These are phyloP conservation scores for Podarcis raffonei DNA, from an alignment of 2,113 vertebrate species.

Conservation along the genomic window DNA sequence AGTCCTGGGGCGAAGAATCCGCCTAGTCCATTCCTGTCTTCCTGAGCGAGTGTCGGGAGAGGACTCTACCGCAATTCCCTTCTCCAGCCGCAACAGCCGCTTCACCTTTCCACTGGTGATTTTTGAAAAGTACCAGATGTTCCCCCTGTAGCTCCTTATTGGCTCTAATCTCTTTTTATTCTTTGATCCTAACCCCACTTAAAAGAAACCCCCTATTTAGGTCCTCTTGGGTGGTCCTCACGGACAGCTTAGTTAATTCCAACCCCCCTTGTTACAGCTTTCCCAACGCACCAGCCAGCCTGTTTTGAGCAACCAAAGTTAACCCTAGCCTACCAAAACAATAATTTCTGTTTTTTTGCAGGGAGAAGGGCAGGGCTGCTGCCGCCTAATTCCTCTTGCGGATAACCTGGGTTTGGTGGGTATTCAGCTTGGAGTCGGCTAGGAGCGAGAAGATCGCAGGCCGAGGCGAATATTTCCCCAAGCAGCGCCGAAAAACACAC, in stretches of 20 bases:
- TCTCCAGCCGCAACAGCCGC: neutral
- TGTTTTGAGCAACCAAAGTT: slow-evolving; percentile 59
- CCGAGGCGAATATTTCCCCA: too few relatives aligned
- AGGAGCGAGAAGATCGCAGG: too few relatives aligned
- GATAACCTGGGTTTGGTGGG: too few relatives aligned
- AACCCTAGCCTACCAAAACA: slow-evolving; percentile 11
- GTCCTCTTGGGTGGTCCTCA: slow-evolving; percentile 71
- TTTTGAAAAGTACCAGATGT: slow-evolving; percentile 37
- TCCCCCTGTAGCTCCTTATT: slow-evolving; percentile 52
- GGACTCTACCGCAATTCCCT: neutral
- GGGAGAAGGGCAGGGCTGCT: too few relatives aligned
- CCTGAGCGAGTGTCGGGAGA: slow-evolving; percentile 13
- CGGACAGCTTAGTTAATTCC: slow-evolving; percentile 65
- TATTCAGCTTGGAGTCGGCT: too few relatives aligned
- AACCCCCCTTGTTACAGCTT: slow-evolving; percentile 59
- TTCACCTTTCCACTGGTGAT: slow-evolving; percentile 32
- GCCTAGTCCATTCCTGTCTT: slow-evolving; percentile 57
- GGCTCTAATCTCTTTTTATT: slow-evolving; percentile 70
- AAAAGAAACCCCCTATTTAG: slow-evolving; percentile 69
- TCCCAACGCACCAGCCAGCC: slow-evolving; percentile 52
- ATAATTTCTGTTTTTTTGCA: slow-evolving; percentile 26
- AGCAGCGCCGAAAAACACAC: too few relatives aligned
- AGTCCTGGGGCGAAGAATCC: slow-evolving; percentile 55
- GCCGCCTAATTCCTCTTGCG: too few relatives aligned
- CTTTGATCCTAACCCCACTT: slow-evolving; percentile 67